Percentiles rank a stretch among this genome's conserved stretches.
phyloP scores from a whole-genome alignment of 2,113 vertebrate species.

The Bucco capensis region DNA sequence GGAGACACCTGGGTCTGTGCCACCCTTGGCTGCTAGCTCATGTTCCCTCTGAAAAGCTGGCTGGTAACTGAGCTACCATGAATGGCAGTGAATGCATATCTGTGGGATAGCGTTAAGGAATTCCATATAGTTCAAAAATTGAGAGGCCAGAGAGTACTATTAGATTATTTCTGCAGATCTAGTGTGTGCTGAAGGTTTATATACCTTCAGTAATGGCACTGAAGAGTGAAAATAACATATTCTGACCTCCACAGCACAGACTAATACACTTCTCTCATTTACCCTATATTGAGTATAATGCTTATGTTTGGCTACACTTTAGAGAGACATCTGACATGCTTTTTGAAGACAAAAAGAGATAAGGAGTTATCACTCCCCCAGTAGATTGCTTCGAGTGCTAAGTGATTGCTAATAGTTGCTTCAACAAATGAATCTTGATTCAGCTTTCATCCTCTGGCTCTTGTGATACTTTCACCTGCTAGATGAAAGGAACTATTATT shows the following conservation, averaged over 20 bases:
- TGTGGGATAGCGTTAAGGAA: background rate
- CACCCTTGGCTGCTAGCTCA: background rate
- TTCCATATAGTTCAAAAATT: background rate
- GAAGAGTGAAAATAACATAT: background rate
- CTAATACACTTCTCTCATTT: background rate
- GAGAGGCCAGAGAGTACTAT: background rate
- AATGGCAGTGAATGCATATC: background rate
- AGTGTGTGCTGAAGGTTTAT: background rate
- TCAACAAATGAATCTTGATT: background rate
- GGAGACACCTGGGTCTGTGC: background rate
- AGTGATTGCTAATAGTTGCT: background rate
- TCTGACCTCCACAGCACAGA: background rate
- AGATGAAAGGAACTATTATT: background rate
- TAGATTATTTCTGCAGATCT: background rate
- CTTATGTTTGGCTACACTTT: background rate
- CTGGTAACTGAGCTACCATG: background rate
- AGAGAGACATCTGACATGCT: background rate
- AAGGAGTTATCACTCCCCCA: background rate
- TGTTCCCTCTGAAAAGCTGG: background rate
- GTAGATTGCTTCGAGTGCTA: background rate
- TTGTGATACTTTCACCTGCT: background rate
- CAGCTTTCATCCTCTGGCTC: background rate
- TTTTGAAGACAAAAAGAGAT: background rate
- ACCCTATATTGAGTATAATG: background rate
- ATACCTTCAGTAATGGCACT: background rate